phyloP scores from a whole-genome alignment of 2,888 invertebrate species.

The Lycia hirtaria region DNA sequence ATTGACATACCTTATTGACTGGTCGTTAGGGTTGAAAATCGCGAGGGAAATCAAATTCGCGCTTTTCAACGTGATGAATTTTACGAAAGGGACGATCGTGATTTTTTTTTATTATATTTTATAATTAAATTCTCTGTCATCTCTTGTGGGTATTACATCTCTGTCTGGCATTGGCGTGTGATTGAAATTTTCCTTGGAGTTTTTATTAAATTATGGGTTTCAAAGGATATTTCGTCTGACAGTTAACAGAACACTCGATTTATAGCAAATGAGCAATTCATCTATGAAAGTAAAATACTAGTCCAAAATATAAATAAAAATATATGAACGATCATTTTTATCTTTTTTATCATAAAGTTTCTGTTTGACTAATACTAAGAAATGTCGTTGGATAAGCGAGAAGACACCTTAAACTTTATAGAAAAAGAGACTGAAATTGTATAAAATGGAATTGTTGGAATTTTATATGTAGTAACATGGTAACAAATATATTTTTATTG shows the following conservation, averaged over 20 bases:
- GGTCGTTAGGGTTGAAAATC: slow-evolving; percentile 62
- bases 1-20: slow-evolving; percentile 46
- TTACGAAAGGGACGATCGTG: slow-evolving; percentile 75
- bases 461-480: too few relatives aligned
- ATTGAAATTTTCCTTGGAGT: slow-evolving; percentile 67
- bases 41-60: slow-evolving; percentile 48
- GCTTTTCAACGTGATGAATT: slow-evolving; percentile 51
- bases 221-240: slow-evolving; percentile 20
- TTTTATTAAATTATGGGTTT: slow-evolving; percentile 62
- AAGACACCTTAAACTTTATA: too few relatives aligned
- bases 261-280: neutral
- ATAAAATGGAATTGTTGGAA: too few relatives aligned
- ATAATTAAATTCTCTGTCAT: slow-evolving; percentile 85
- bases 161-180: slow-evolving; percentile 80
- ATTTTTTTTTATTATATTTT: slow-evolving; percentile 81
- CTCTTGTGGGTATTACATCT: slow-evolving; percentile 73
- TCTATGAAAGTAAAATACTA: too few relatives aligned
- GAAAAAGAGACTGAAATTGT: too few relatives aligned
- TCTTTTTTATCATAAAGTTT: too few relatives aligned
- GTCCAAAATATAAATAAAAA: too few relatives aligned
- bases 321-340: too few relatives aligned
- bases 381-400: too few relatives aligned
- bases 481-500: too few relatives aligned
- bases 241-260: neutral
- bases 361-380: too few relatives aligned